Evolutionary conservation across 2,113 vertebrate species (phyloP).

Genomic region (Eurypyga helias): DNA sequence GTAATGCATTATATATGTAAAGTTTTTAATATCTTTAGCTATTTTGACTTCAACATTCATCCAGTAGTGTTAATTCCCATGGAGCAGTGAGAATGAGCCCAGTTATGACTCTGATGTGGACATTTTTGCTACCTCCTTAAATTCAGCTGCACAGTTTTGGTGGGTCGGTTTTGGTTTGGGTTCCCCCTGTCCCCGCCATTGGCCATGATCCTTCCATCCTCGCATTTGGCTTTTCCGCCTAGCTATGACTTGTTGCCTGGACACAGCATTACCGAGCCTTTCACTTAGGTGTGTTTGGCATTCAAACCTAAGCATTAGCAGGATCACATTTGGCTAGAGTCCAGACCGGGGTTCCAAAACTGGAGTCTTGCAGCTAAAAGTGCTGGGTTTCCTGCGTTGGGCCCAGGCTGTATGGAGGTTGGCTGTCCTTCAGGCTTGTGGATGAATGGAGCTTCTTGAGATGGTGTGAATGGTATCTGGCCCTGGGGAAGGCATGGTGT

Average conservation of each 20-base stretch:
- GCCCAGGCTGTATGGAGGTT: not conserved
- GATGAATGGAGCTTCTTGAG: not conserved
- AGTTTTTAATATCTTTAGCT: not conserved
- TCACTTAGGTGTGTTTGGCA: not conserved
- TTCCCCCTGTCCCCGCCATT: rapidly evolving
- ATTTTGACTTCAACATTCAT: not conserved
- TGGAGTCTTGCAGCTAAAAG: not conserved
- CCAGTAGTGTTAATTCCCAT: not conserved
- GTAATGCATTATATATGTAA: not conserved
- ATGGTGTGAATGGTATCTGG: not conserved
- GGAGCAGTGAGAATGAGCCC: not conserved
- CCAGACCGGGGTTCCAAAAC: not conserved
- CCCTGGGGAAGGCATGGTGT: not conserved
- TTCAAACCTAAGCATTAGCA: not conserved
- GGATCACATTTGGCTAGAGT: not conserved
- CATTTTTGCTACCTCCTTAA: not conserved
- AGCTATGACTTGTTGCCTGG: not conserved
- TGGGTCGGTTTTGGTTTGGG: not conserved
- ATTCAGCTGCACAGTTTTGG: not conserved
- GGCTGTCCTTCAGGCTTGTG: not conserved
- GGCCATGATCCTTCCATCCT: not conserved
- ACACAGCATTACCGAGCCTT: not conserved
- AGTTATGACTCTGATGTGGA: not conserved
- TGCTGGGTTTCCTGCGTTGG: not conserved
- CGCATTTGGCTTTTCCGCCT: not conserved